A percentile compares a stretch with the other conserved stretches of the same genome.
Evolutionary conservation across 37 sponge, comb jelly and placozoan species (phyloP).

Genomic region (Cliona cf. orientalis): DNA sequence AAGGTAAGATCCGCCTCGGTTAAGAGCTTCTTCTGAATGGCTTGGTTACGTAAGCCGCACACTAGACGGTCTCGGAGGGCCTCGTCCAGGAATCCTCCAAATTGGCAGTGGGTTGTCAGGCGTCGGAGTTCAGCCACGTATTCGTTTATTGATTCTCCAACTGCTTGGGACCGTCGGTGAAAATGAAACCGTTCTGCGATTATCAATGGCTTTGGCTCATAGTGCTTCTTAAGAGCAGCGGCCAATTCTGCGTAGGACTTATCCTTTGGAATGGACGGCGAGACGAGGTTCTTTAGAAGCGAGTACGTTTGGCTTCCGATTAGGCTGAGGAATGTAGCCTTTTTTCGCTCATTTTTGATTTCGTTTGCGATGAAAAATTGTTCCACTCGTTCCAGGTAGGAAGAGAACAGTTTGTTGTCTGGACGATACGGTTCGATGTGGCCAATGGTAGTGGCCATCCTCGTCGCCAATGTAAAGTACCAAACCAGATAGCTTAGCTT

Average conservation of each 20-base stretch:
- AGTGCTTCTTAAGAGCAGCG: slow-evolving; percentile 6
- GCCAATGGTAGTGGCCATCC: slow-evolving; percentile 5
- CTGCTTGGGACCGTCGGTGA: slow-evolving; percentile 12
- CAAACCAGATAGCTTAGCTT: too few relatives aligned
- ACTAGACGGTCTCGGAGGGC: slow-evolving; percentile 15
- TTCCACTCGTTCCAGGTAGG: slow-evolving; percentile 20
- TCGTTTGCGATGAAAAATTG: slow-evolving; percentile 16
- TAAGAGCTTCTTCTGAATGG: neutral
- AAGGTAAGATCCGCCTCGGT: neutral
- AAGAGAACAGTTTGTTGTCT: neutral
- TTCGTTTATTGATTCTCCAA: slow-evolving; percentile 1
- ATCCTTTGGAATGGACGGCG: neutral
- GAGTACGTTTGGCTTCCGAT: slow-evolving; percentile 13
- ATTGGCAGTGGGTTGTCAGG: slow-evolving; percentile 21
- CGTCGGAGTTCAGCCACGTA: slow-evolving; percentile 20
- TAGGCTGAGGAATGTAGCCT: neutral
- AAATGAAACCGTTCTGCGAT: slow-evolving; percentile 33
- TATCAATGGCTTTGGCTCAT: slow-evolving; percentile 18
- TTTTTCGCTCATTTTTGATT: slow-evolving; percentile 1
- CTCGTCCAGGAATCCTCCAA: slow-evolving; percentile 4
- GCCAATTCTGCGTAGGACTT: slow-evolving; percentile 1
- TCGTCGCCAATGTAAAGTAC: slow-evolving; percentile 46
- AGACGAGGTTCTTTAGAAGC: slow-evolving; percentile 4
- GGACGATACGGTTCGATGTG: slow-evolving; percentile 5
- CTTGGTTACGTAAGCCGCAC: slow-evolving; percentile 2